phyloP scores from a whole-genome alignment of 2,797 vertebrate species.

The Acrossocheilus wenchowensis region DNA sequence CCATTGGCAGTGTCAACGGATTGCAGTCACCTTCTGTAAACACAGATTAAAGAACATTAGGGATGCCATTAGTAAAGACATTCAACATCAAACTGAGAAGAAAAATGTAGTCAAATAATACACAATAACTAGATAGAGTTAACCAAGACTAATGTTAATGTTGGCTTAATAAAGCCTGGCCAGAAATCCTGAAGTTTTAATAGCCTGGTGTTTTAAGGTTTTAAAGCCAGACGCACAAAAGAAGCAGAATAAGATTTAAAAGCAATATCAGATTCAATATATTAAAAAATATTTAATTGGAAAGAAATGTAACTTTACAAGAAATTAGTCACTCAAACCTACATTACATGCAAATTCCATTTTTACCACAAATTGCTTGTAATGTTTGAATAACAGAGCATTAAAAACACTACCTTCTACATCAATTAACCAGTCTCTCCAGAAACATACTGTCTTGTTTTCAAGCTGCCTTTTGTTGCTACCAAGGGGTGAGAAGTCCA shows the following conservation, averaged over 20 bases:
- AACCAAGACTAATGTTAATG: neutral
- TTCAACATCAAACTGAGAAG: neutral
- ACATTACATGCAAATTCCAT: too few species aligned
- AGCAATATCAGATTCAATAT: neutral
- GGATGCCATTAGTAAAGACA: too few species aligned
- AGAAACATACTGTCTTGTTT: slow-evolving; percentile 9
- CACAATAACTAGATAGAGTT: neutral
- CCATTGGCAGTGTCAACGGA: slow-evolving; percentile 8
- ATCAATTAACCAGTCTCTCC: slow-evolving; percentile 43
- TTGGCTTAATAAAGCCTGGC: neutral
- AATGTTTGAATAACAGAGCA: too few species aligned
- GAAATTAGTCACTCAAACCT: too few species aligned
- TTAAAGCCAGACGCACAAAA: neutral
- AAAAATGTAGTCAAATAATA: neutral
- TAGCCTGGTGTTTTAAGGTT: neutral
- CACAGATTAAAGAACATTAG: neutral
- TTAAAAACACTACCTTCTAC: slow-evolving; percentile 31
- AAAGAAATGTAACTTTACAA: neutral
- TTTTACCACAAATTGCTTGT: too few species aligned
- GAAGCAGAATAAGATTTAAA: neutral
- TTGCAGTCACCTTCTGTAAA: slow-evolving; percentile 12
- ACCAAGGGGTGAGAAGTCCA: neutral
- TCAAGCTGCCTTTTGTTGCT: neutral
- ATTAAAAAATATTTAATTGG: neutral
- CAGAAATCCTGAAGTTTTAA: neutral